Evolutionary conservation across 2,797 vertebrate species (phyloP).

Genomic region (Adrianichthys oophorus): DNA sequence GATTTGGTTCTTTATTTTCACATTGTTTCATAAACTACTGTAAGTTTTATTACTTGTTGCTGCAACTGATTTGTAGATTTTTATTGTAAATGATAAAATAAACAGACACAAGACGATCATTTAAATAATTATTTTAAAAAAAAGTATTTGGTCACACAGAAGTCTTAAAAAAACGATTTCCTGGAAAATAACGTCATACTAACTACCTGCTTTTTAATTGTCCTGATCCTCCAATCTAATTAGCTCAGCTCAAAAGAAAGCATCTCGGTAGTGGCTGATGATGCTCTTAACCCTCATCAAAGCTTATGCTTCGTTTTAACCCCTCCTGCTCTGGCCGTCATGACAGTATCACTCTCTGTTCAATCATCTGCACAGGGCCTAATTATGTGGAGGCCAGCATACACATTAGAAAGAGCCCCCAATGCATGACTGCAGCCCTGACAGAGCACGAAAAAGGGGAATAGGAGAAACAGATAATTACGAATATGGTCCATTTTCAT

Average conservation of each 20-base stretch:
- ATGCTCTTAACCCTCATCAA: constrained; percentile 68
- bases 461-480: constrained; percentile 64
- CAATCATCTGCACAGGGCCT: constrained; percentile 51
- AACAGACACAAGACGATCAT: too few relatives aligned
- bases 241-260: neutral
- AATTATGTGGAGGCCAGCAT: constrained; percentile 61
- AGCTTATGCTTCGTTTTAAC: constrained; percentile 53
- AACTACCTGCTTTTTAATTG: neutral
- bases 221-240: neutral
- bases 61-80: too few relatives aligned
- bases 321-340: constrained; percentile 43
- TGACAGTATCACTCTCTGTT: constrained; percentile 54
- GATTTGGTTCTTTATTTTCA: too few relatives aligned
- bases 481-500: constrained; percentile 63
- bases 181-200: too few relatives aligned
- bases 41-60: too few relatives aligned
- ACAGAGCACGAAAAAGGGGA: constrained; percentile 41
- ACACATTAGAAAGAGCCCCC: constrained; percentile 45
- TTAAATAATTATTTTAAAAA: too few relatives aligned
- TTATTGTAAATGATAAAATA: too few relatives aligned
- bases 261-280: constrained; percentile 38
- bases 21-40: too few relatives aligned
- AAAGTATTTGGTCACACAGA: too few relatives aligned
- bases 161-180: too few relatives aligned
- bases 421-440: constrained; percentile 32